A percentile compares a stretch with the other conserved stretches of the same genome.
Conservation (phyloP, 2,797 vertebrate genomes). For the Leuciscus waleckii region DNA sequence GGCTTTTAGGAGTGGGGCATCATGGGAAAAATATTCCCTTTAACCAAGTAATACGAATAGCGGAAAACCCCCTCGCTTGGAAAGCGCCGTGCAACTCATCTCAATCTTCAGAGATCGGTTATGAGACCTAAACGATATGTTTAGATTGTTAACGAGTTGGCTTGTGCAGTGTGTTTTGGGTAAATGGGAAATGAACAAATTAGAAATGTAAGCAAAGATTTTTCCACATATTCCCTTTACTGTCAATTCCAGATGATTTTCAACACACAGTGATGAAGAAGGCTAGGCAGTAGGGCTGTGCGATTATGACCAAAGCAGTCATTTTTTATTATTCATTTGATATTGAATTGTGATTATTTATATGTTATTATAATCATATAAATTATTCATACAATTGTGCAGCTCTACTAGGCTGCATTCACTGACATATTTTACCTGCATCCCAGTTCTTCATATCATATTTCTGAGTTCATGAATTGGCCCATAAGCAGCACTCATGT, state of each 20-base stretch:
- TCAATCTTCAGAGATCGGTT: constrained; percentile 8
- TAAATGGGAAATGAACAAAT: constrained; percentile 20
- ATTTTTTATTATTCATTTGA: not conserved
- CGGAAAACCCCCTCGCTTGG: constrained; percentile 3
- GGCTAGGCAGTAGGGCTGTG: not conserved
- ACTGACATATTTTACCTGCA: constrained; percentile 2
- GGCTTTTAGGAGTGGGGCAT: constrained; percentile 42
- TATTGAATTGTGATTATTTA: too few relatives aligned
- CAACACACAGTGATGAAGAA: not conserved
- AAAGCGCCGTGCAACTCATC: constrained; percentile 1
- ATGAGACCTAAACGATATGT: constrained; percentile 22
- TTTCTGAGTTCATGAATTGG: constrained; percentile 22
- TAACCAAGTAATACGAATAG: constrained; percentile 22
- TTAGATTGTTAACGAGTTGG: constrained; percentile 36
- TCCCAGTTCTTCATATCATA: constrained; percentile 7
- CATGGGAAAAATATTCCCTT: constrained; percentile 41
- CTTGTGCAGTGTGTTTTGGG: constrained; percentile 20
- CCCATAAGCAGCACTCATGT: constrained; percentile 14
- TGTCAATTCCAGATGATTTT: not conserved
- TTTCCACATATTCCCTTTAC: constrained; percentile 6
- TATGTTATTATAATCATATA: not conserved
- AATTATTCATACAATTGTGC: not conserved
- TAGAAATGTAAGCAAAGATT: constrained; percentile 1
- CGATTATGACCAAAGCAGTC: not conserved
- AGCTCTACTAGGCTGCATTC: not conserved